A percentile compares a stretch with the other conserved stretches of the same genome.
Conservation (phyloP, 2,113 vertebrate genomes). For the Nothobranchius furzeri region DNA sequence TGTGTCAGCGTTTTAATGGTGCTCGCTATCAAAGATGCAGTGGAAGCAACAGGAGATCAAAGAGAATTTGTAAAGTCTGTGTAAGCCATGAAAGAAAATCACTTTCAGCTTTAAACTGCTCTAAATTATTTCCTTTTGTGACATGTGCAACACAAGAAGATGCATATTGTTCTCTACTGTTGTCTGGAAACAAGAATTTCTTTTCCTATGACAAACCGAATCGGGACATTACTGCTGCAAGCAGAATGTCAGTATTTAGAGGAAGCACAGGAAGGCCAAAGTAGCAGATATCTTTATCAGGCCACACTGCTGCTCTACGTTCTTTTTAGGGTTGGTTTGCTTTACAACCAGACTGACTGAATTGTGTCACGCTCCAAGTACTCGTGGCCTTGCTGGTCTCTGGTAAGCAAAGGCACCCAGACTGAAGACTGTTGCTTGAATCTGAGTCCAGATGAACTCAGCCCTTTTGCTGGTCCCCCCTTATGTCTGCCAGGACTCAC, state of each 20-base stretch:
- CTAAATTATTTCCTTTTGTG: slow-evolving; percentile 37
- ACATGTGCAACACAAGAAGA: slow-evolving; percentile 7
- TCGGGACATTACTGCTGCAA: slow-evolving; percentile 43
- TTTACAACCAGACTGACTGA: slow-evolving; percentile 68
- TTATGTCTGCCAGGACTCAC: slow-evolving; percentile 37
- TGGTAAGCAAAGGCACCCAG: slow-evolving; percentile 39
- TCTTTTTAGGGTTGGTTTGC: slow-evolving; percentile 53
- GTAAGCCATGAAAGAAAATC: slow-evolving; percentile 20
- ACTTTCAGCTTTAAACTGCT: slow-evolving; percentile 37
- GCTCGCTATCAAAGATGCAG: slow-evolving; percentile 34
- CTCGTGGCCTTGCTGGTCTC: slow-evolving; percentile 40
- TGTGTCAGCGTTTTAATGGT: slow-evolving; percentile 39
- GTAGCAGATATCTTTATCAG: slow-evolving; percentile 60
- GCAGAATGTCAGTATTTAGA: slow-evolving; percentile 51
- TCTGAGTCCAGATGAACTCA: slow-evolving; percentile 35
- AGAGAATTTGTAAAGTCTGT: slow-evolving; percentile 22
- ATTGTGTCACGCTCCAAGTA: slow-evolving; percentile 60
- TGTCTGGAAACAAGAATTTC: slow-evolving; percentile 32
- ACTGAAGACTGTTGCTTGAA: slow-evolving; percentile 38
- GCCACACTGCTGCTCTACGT: slow-evolving; percentile 56
- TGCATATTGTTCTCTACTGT: slow-evolving; percentile 22
- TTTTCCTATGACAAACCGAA: slow-evolving; percentile 50
- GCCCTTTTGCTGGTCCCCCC: slow-evolving; percentile 1
- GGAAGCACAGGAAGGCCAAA: slow-evolving; percentile 47
- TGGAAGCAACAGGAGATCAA: slow-evolving; percentile 46